Evolutionary conservation across 2,113 vertebrate genomes (phyloP).

Genomic region (Bubalus kerabau): DNA sequence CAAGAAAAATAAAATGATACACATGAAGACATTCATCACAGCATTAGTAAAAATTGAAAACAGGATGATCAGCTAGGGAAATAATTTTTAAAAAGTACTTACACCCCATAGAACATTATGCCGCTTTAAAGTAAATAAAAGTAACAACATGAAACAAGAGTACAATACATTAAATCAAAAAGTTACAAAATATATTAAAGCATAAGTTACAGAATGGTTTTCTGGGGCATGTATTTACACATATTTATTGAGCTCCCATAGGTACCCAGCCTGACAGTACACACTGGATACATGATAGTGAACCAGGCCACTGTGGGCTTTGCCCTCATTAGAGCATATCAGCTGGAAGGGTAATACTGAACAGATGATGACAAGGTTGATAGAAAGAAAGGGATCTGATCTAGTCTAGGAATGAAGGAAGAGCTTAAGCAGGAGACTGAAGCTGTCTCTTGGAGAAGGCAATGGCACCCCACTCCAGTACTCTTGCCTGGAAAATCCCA

Average conservation of each 20-base stretch:
- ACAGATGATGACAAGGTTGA: not conserved
- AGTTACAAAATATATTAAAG: not conserved
- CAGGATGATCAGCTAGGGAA: not conserved
- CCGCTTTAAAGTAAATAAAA: constrained; percentile 29
- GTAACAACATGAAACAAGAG: not conserved
- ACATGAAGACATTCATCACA: not conserved
- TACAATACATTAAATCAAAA: not conserved
- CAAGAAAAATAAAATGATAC: constrained; percentile 26
- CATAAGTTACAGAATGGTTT: not conserved
- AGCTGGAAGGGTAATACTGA: not conserved
- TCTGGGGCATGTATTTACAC: not conserved
- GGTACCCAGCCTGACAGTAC: not conserved
- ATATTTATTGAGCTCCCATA: not conserved
- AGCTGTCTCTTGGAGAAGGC: not conserved
- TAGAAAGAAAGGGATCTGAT: not conserved
- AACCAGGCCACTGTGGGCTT: not conserved
- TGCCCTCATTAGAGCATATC: not conserved
- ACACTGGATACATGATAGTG: not conserved
- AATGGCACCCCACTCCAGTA: too few relatives aligned
- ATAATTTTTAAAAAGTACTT: not conserved
- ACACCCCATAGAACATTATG: not conserved
- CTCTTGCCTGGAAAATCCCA: too few relatives aligned
- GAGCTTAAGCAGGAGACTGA: not conserved
- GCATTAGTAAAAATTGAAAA: not conserved
- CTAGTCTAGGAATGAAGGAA: not conserved